phyloP scores from a whole-genome alignment of 2,797 vertebrate genomes.

The Gila robusta region DNA sequence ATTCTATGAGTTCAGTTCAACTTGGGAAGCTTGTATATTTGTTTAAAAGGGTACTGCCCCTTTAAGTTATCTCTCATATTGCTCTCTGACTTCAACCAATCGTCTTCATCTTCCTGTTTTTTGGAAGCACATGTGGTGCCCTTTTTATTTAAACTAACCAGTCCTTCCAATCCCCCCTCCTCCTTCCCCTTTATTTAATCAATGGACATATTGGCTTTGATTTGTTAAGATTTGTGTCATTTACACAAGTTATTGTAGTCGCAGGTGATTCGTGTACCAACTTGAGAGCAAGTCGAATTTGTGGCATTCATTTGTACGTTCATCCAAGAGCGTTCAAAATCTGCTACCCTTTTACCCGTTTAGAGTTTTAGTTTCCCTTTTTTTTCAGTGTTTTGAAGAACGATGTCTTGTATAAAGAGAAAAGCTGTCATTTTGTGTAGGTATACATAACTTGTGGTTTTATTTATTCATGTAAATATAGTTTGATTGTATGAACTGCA shows the following conservation, averaged over 20 bases:
- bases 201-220: slow-evolving; percentile 50
- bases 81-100: slow-evolving; percentile 60
- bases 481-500: slow-evolving; percentile 77
- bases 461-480: slow-evolving; percentile 84
- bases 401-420: slow-evolving; percentile 66
- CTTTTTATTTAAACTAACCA: slow-evolving; percentile 79
- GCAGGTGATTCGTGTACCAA: slow-evolving; percentile 4
- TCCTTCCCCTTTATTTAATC: slow-evolving; percentile 7
- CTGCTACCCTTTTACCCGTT: slow-evolving; percentile 67
- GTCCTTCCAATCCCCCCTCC: background rate
- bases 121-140: slow-evolving; percentile 44
- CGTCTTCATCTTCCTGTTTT: slow-evolving; percentile 34
- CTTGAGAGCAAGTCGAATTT: slow-evolving; percentile 75
- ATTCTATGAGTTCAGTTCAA: slow-evolving; percentile 44
- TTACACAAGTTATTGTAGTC: slow-evolving; percentile 42
- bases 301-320: slow-evolving; percentile 59
- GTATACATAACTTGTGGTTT: slow-evolving; percentile 75
- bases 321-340: slow-evolving; percentile 67
- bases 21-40: slow-evolving; percentile 45
- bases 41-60: slow-evolving; percentile 75
- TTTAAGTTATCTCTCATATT: slow-evolving; percentile 71
- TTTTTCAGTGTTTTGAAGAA: slow-evolving; percentile 64
- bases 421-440: slow-evolving; percentile 62
- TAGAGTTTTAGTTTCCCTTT: slow-evolving; percentile 61
- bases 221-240: slow-evolving; percentile 40